phyloP scores from a whole-genome alignment of 2,888 invertebrate species.

The Drosophila nigricruria region DNA sequence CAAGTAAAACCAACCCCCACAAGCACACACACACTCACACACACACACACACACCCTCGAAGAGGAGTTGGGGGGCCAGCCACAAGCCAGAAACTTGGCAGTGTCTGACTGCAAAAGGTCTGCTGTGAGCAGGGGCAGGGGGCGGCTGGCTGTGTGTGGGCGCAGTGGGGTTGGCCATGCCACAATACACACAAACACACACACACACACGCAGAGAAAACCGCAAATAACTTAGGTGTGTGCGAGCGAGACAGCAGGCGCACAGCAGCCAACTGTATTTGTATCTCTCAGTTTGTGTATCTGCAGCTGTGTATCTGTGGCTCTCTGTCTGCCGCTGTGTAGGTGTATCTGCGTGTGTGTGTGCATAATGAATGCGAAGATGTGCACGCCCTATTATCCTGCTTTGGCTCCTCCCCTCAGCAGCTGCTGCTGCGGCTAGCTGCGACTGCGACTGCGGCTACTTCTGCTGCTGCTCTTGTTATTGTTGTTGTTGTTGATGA shows the following conservation, averaged over 20 bases:
- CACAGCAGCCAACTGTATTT: constrained; percentile 57
- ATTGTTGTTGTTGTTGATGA: constrained; percentile 10
- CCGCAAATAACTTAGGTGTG: constrained; percentile 27
- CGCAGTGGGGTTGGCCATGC: constrained; percentile 19
- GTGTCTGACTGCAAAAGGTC: constrained; percentile 66
- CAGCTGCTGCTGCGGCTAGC: constrained; percentile 12
- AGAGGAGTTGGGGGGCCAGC: constrained; percentile 42
- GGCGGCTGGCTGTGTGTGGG: constrained; percentile 6
- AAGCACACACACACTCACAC: constrained; percentile 15
- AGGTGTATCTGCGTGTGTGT: constrained; percentile 40
- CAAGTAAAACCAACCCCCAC: constrained; percentile 40
- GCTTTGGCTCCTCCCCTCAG: constrained; percentile 71
- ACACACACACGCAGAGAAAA: constrained; percentile 43
- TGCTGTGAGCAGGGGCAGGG: not conserved
- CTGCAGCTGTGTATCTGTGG: constrained; percentile 43
- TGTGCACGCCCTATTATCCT: constrained; percentile 85
- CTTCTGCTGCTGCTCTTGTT: not conserved
- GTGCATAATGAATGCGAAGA: constrained; percentile 83
- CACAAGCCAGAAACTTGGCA: constrained; percentile 69
- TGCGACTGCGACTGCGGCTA: constrained; percentile 2
- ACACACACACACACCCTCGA: not conserved
- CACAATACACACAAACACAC: constrained; percentile 48
- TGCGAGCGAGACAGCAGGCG: constrained; percentile 39
- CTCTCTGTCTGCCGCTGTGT: constrained; percentile 34
- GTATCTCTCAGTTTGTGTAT: constrained; percentile 56